These are phyloP conservation scores for Falcaria lacertinaria DNA, from an alignment of 2,888 invertebrate species.

Conservation along the genomic window DNA sequence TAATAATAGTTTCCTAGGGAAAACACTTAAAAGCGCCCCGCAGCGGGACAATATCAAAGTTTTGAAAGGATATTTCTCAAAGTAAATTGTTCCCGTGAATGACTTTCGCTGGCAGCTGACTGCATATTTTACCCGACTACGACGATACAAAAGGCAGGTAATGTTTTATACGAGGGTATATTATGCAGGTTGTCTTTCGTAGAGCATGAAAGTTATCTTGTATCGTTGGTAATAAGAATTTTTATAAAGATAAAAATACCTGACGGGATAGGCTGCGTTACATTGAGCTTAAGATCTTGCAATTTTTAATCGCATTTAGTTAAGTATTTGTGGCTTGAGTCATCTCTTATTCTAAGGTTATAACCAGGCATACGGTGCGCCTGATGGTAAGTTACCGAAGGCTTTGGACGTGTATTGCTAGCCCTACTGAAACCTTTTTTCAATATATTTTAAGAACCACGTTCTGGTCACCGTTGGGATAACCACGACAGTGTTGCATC, in stretches of 20 bases:
- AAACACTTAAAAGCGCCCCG: background rate
- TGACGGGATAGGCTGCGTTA: slow-evolving; percentile 4
- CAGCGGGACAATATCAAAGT: background rate
- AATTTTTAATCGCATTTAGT: background rate
- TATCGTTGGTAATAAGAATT: slow-evolving; percentile 7
- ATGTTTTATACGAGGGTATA: slow-evolving; percentile 21
- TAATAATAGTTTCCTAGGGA: background rate
- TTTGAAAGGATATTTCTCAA: slow-evolving; percentile 9
- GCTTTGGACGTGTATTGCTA: too few species aligned
- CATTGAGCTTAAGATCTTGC: slow-evolving; percentile 4
- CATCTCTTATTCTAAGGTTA: too few species aligned
- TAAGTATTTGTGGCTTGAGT: too few species aligned
- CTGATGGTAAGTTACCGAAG: too few species aligned
- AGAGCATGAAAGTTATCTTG: slow-evolving; percentile 11
- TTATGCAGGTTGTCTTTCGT: slow-evolving; percentile 18
- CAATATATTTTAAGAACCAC: too few species aligned
- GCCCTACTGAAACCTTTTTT: too few species aligned
- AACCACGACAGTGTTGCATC: too few species aligned
- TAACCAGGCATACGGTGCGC: too few species aligned
- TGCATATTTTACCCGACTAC: slow-evolving; percentile 5
- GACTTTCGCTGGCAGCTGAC: slow-evolving; percentile 16
- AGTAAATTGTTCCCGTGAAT: slow-evolving; percentile 21
- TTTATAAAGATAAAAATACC: slow-evolving; percentile 3
- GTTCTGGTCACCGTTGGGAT: too few species aligned
- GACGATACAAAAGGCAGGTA: background rate